Conservation (phyloP, 2,888 invertebrate species). For the Flexamia atlantica region DNA sequence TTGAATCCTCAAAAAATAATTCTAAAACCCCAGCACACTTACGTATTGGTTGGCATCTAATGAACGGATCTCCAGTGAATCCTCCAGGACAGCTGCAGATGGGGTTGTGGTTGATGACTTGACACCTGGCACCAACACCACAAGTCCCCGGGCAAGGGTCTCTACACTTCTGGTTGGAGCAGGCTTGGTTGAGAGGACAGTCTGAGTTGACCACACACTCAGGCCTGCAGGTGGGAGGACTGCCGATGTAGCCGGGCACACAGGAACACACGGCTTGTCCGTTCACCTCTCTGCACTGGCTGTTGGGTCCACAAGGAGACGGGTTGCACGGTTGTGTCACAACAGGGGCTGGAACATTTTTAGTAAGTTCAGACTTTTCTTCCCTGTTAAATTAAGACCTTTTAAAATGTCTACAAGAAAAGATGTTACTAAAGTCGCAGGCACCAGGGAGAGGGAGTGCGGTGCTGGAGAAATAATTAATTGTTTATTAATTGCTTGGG, state of each 20-base stretch:
- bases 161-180: constrained; percentile 86
- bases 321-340: constrained; percentile 79
- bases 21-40: constrained; percentile 25
- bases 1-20: too few species aligned
- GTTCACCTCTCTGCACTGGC: constrained; percentile 85
- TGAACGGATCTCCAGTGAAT: constrained; percentile 81
- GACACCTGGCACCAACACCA: constrained; percentile 83
- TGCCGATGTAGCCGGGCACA: constrained; percentile 83
- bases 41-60: constrained; percentile 79
- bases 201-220: constrained; percentile 79
- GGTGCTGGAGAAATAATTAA: too few species aligned
- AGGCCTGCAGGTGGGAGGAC: constrained; percentile 81
- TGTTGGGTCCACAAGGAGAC: constrained; percentile 74
- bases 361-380: too few species aligned
- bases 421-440: too few species aligned
- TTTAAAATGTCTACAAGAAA: too few species aligned
- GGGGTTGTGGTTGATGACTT: constrained; percentile 78
- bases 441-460: too few species aligned
- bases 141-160: constrained; percentile 88
- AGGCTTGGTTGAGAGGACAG: constrained; percentile 83
- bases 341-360: constrained; percentile 71
- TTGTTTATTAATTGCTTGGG: too few species aligned
- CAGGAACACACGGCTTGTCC: constrained; percentile 86
- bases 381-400: too few species aligned
- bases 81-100: constrained; percentile 79